Base-by-base conservation (phyloP, 1,140 invertebrate genomes). In the Sipha flava region DNA sequence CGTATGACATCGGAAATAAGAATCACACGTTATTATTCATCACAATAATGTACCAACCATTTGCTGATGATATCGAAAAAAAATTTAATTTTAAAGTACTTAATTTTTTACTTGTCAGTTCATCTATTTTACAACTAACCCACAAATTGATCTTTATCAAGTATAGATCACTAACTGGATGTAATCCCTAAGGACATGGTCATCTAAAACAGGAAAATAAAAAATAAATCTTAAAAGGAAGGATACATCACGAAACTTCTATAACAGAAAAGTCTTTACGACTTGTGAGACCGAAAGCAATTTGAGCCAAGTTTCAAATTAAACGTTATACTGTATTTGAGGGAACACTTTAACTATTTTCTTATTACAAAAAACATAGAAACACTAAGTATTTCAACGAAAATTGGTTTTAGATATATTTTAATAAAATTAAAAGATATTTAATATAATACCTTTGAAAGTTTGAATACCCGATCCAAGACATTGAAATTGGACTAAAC, bases 251-350 rank as follows among this genome's bases (percentile, higher is more conserved):
- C 12, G 47, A 26, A 70, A 45, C 23, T 18, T 29, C 23, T 70
- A 47, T 70, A 29, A 9, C 16, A 47, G 23, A 70, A 70, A 47
- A 70, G 40, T 70, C 66, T 70, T 70, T 70, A 70, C 66, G 66
- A 70, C 66, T 29, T 70, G 43, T 29, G 66, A 70, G 66, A 70
- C 66, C 66, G 2, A 70, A 68, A 70, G 23, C 66, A 70, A 70
- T 70, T 43, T 40, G 40, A 47, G 66, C 40, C 66, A 29, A 70
- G 66, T 70, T 70, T 70, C 66, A 18, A 70, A 70, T 70, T 70
- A 70, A 47, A 26, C 64, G 34, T 14, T 66, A 66, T 40, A 66
- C 21, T 66, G 34, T 66, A 66, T 66, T 43, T 66, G 64, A 21
- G n/a, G 37, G 43, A 26, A 14, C 37, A 6, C 37, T 66, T 43